phyloP scores from a whole-genome alignment of 2,797 vertebrate species.

The Triplophysa yarkandensis region DNA sequence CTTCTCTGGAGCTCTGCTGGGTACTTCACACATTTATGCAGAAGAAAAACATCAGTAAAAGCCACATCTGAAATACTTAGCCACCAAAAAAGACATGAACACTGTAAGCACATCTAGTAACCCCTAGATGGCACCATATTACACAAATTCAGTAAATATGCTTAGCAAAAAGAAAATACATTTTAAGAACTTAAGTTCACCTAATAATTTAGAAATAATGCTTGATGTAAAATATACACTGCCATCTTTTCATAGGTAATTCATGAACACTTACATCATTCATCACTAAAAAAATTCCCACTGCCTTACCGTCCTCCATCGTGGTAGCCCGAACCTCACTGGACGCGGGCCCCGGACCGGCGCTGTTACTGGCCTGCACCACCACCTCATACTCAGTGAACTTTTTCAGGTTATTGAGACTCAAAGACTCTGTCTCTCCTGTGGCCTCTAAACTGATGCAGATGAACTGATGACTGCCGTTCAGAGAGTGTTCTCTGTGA shows the following conservation, averaged over 20 bases:
- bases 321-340: conserved; percentile 95
- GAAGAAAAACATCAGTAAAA: not conserved
- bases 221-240: not conserved
- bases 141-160: not conserved
- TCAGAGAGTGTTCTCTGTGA: conserved; percentile 92
- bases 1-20: conserved; percentile 92
- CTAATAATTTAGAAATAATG: not conserved
- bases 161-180: not conserved
- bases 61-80: not conserved
- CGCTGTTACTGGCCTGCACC: conserved; percentile 95
- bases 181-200: not conserved
- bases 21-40: conserved; percentile 74
- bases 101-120: not conserved
- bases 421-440: conserved; percentile 89
- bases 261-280: not conserved
- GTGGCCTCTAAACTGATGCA: conserved; percentile 95
- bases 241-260: not conserved
- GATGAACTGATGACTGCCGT: conserved; percentile 96
- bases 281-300: not conserved
- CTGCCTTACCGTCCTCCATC: conserved; percentile 88
- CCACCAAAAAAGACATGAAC: not conserved
- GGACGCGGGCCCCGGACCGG: conserved; percentile 94
- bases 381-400: conserved; percentile 97
- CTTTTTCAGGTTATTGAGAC: conserved; percentile 93
- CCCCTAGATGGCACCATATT: not conserved